Evolutionary conservation across 1,140 invertebrate species (phyloP).

Genomic region (Drosophila bocqueti): DNA sequence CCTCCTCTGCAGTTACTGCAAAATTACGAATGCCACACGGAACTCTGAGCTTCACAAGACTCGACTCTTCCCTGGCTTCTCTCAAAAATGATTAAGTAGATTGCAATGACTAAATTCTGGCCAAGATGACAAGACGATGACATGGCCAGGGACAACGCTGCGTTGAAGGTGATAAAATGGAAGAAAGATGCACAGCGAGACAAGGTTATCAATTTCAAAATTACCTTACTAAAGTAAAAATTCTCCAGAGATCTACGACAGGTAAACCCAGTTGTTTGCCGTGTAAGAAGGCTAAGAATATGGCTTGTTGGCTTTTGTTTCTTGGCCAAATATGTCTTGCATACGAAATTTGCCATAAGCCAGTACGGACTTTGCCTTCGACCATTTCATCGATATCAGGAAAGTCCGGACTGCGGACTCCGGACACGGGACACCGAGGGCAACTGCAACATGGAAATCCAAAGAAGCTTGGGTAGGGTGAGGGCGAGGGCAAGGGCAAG

Average conservation of each 20-base stretch:
- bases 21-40: slow-evolving; percentile 74
- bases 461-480: not conserved
- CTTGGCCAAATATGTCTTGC: slow-evolving; percentile 70
- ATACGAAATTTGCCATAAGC: slow-evolving; percentile 72
- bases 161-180: slow-evolving; percentile 38
- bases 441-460: slow-evolving; percentile 29
- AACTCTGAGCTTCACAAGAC: not conserved
- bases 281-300: slow-evolving; percentile 37
- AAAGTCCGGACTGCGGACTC: slow-evolving; percentile 5
- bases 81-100: slow-evolving; percentile 79
- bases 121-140: slow-evolving; percentile 68
- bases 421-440: slow-evolving; percentile 7
- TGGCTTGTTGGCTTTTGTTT: slow-evolving; percentile 74
- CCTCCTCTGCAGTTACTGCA: slow-evolving; percentile 49
- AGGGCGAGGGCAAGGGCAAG: not conserved
- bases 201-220: not conserved
- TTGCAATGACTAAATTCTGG: slow-evolving; percentile 80
- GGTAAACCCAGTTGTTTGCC: not conserved
- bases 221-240: not conserved
- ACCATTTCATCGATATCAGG: slow-evolving; percentile 74
- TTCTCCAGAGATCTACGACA: not conserved
- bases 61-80: not conserved
- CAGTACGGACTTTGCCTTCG: slow-evolving; percentile 24
- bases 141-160: slow-evolving; percentile 25
- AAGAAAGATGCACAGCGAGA: slow-evolving; percentile 2